Base-by-base conservation (phyloP, 2,888 invertebrate genomes). In the Taphrorychus bicolor region DNA sequence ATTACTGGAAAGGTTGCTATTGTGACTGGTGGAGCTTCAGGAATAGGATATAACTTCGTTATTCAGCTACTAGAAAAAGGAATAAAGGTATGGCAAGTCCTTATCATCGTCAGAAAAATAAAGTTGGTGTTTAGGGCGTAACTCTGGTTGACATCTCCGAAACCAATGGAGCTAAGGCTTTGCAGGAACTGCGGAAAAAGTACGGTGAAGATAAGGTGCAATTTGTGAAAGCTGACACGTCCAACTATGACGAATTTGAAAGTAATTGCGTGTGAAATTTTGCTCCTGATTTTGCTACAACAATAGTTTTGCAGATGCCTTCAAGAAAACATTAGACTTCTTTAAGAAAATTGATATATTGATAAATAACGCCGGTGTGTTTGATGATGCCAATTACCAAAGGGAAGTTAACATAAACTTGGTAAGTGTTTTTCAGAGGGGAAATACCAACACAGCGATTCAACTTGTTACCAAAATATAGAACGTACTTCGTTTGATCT, bases 191-290 rank as follows among this genome's bases (percentile, higher is more conserved):
- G 14, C 59, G 66, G 53, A 62, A 60, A 18, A 72, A 74, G 68
- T 75, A 73, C 69, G 75, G 73, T 18, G 16, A 68, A 41, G 59
- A 70, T 21, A 73, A 66, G 57, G 72, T 70, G 18, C 70, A 73
- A 59, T 75, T 75, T 63, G 71, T 72, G 2, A 51, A 71, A 62
- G 73, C 73, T 23, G 75, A 75, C 63, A 73, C 73, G n/a, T 71
- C 67, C 1, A 51, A 65, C 19, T 61, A 54, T n/a, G 54, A 73
- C 17, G 59, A 72, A 49, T 67, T 72, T 41, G 71, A 75, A 66
- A 61, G 74, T 75, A 63, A 61, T 66, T 68, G 19, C n/a, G n/a
- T 24, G n/a, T n/a, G n/a, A n/a, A n/a, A n/a, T n/a, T n/a, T n/a
- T n/a, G n/a, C n/a, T n/a, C n/a, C n/a, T n/a, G n/a, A n/a, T n/a